A percentile compares a stretch with the other conserved stretches of the same genome.
Conservation (phyloP, 1,140 invertebrate species). For the Teleogryllus occipitalis region DNA sequence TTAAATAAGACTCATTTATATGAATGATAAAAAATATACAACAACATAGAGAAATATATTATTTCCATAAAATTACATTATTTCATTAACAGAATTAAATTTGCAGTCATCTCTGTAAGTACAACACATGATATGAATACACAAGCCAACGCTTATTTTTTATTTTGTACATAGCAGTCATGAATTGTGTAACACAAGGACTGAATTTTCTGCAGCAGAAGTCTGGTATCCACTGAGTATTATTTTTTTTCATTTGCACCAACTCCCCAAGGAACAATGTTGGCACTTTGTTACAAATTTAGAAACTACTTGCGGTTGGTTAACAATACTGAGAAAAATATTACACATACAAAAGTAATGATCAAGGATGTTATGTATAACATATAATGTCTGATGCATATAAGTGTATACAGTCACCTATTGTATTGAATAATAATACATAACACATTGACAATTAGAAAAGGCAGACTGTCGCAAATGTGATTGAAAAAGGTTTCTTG, state of each 20-base stretch:
- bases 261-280: not conserved
- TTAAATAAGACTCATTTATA: too few relatives aligned
- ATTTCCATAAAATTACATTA: slow-evolving; percentile 2
- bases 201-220: not conserved
- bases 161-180: not conserved
- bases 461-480: too few relatives aligned
- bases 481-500: too few relatives aligned
- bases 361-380: too few relatives aligned
- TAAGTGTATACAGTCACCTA: too few relatives aligned
- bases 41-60: slow-evolving; percentile 6
- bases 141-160: not conserved
- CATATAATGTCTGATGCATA: too few relatives aligned
- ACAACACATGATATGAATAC: not conserved
- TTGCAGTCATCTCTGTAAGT: not conserved
- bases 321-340: too few relatives aligned
- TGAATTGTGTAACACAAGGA: not conserved
- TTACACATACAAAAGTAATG: too few relatives aligned
- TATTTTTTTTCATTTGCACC: not conserved
- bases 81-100: not conserved
- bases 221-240: too few relatives aligned
- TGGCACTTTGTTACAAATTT: not conserved
- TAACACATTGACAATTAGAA: too few relatives aligned
- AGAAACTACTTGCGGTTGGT: not conserved
- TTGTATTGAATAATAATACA: too few relatives aligned
- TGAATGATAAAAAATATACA: too few relatives aligned